These are phyloP conservation scores for Mimumesa dahlbomi DNA, from an alignment of 2,888 invertebrate species.

Conservation along the genomic window DNA sequence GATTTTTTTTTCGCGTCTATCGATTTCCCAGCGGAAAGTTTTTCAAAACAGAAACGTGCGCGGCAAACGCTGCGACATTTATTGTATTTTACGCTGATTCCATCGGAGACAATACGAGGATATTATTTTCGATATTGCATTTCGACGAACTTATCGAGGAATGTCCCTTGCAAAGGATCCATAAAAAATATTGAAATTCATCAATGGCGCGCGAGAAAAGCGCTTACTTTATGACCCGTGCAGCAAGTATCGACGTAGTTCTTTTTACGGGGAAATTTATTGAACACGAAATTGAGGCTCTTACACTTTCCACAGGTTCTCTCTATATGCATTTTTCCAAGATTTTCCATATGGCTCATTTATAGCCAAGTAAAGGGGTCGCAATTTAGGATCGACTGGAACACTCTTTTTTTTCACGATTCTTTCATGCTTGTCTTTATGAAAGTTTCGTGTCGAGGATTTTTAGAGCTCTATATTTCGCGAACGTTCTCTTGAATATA, in stretches of 20 bases:
- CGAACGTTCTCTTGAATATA: too few relatives aligned
- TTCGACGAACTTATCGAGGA: constrained; percentile 31
- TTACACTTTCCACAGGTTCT: constrained; percentile 33
- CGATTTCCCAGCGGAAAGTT: too few relatives aligned
- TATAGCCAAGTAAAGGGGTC: constrained; percentile 25
- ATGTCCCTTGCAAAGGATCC: constrained; percentile 35
- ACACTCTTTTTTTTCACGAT: constrained; percentile 5
- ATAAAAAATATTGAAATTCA: constrained; percentile 64
- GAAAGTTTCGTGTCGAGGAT: too few relatives aligned
- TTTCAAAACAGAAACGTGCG: not conserved
- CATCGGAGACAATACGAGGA: constrained; percentile 16
- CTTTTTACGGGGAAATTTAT: constrained; percentile 59
- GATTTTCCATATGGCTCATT: constrained; percentile 32
- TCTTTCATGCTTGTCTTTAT: too few relatives aligned
- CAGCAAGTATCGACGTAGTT: constrained; percentile 13
- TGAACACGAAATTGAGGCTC: constrained; percentile 42
- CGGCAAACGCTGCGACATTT: not conserved
- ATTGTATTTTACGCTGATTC: constrained; percentile 15
- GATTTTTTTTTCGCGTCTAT: too few relatives aligned
- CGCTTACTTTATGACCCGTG: constrained; percentile 41
- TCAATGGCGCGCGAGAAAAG: constrained; percentile 48
- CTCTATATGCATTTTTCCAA: constrained; percentile 11
- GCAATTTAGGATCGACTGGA: constrained; percentile 22
- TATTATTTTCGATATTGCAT: constrained; percentile 35
- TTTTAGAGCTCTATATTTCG: too few relatives aligned